Evolutionary conservation across 2,888 invertebrate species (phyloP).

Genomic region (Leucophora obtusa): DNA sequence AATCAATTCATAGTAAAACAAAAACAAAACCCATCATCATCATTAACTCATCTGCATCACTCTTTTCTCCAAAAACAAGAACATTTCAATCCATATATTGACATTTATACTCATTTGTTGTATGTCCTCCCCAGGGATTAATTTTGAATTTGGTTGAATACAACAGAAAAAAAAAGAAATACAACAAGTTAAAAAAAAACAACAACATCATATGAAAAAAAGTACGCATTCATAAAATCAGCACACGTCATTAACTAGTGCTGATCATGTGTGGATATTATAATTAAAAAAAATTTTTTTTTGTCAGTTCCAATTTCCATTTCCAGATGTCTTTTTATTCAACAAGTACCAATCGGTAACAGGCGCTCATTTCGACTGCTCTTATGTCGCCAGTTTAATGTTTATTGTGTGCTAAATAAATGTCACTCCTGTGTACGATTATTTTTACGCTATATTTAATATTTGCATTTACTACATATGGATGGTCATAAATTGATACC

Average conservation of each 20-base stretch:
- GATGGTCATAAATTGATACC: no score
- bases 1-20: constrained; percentile 43
- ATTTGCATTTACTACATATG: constrained; percentile 11
- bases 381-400: constrained; percentile 58
- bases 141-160: constrained; percentile 43
- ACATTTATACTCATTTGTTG: constrained; percentile 14
- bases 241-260: constrained; percentile 44
- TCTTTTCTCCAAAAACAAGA: neutral
- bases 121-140: constrained; percentile 55
- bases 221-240: constrained; percentile 43
- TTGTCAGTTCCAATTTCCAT: neutral
- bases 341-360: constrained; percentile 59
- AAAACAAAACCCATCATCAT: constrained; percentile 11
- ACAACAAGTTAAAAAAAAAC: no score
- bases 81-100: neutral
- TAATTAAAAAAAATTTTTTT: no score
- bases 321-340: constrained; percentile 36
- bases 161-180: constrained; percentile 3
- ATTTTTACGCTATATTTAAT: constrained; percentile 15
- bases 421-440: constrained; percentile 46
- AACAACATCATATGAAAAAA: neutral
- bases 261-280: constrained; percentile 33
- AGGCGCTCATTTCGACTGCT: constrained; percentile 47
- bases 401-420: constrained; percentile 42
- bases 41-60: constrained; percentile 24